Evolutionary conservation across 2,888 invertebrate genomes (phyloP), one percentile per base, ranked within the genome.

Genomic region (Theretra japonica): DNA sequence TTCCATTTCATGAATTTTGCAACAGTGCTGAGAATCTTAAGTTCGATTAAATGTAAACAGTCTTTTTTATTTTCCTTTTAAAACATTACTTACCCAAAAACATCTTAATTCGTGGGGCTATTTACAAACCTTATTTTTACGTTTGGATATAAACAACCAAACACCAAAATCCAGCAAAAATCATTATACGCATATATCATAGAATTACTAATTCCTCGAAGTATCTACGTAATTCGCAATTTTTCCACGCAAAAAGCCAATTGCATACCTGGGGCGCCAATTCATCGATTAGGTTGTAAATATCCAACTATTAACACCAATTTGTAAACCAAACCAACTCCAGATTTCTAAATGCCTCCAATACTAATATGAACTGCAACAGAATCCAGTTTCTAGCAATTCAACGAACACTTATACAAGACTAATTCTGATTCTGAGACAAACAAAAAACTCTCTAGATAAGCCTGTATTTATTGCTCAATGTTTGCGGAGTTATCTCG

Each of bases 401-500:
- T 53, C 53, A n/a, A n/a, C 41, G 53, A 19, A 73, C 70, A 68
- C 73, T 74, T 74, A 72, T 70, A 71, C 75, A 72, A 73, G 70
- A 70, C 76, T 76, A 80, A 80, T 76, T 77, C 59, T 7, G 15
- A 59, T 19, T 60, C 8, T 75, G 74, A 58, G 73, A 70, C 57
- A 71, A 72, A 70, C 57, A 71, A 72, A 76, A 74, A 76, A 78
- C 76, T 76, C 74, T 70, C 59, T 21, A 75, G 81, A 81, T 81
- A 81, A 80, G 75, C 74, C 70, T 70, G 69, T 80, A 77, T 81
- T 80, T 80, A 81, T 73, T 75, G 75, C 73, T 69, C 70, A 70
- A 71, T 76, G 80, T 79, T 79, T 79, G 79, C 78, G 41, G 70
- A 73, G 65, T 75, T 81, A 81, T 82, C 82, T 82, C 65, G 33